Evolutionary conservation across 92 coral and sea anemone genomes (phyloP).

Genomic region (Hydrozoanthus gracilis): DNA sequence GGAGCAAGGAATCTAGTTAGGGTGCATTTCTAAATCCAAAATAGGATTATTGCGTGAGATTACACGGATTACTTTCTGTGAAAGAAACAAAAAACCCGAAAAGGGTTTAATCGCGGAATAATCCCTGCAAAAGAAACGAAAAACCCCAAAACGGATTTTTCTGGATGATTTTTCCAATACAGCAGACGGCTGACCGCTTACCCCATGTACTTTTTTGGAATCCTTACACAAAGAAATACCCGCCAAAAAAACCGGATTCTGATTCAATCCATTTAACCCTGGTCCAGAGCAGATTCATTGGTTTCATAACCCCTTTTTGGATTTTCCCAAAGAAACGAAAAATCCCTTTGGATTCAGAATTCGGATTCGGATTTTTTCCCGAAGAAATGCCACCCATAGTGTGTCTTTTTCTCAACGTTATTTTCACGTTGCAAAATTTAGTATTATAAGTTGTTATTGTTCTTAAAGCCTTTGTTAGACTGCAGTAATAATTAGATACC

Average conservation of each 20-base stretch:
- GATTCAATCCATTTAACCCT: neutral
- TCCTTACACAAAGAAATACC: neutral
- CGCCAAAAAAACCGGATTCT: neutral
- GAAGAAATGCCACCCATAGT: neutral
- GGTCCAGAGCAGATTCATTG: neutral
- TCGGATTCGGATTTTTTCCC: neutral
- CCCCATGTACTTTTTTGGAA: no score
- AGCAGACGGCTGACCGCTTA: no score
- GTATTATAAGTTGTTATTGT: neutral
- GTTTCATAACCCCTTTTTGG: no score
- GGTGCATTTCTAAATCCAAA: no score
- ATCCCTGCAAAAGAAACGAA: no score
- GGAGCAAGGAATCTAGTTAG: no score
- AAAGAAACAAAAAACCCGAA: no score
- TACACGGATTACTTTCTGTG: no score
- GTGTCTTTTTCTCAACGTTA: neutral
- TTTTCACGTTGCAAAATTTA: neutral
- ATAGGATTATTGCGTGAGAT: no score
- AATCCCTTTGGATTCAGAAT: neutral
- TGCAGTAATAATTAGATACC: neutral
- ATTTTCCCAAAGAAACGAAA: neutral
- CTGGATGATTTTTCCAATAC: no score
- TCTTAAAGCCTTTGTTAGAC: neutral
- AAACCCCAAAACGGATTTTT: no score
- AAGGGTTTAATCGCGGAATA: no score